Evolutionary conservation across 2,888 invertebrate genomes (phyloP).

Genomic region (Smittia sp.): DNA sequence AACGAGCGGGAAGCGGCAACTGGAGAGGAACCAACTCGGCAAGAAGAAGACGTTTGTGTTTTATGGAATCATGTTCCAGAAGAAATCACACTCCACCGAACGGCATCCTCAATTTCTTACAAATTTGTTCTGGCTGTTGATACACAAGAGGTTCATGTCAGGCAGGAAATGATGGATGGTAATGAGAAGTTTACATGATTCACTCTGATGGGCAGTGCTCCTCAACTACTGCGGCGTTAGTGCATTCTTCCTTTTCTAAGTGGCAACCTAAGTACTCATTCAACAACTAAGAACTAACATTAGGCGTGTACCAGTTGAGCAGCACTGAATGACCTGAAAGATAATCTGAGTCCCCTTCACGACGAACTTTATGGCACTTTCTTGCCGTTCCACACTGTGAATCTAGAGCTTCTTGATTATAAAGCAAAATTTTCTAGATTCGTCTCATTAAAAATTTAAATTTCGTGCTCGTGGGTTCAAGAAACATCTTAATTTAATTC

Average conservation of each 20-base stretch:
- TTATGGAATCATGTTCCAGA: constrained; percentile 46
- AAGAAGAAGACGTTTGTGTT: constrained; percentile 46
- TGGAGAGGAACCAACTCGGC: constrained; percentile 45
- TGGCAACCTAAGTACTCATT: too few relatives aligned
- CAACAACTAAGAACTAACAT: too few relatives aligned
- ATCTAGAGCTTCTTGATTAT: constrained; percentile 7
- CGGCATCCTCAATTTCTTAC: constrained; percentile 48
- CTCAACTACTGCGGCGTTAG: too few relatives aligned
- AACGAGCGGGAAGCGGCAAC: constrained; percentile 22
- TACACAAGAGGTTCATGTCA: constrained; percentile 55
- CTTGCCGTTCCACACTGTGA: not conserved
- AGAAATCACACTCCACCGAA: constrained; percentile 45
- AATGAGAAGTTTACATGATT: constrained; percentile 34
- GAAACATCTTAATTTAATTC: not conserved
- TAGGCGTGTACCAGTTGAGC: too few relatives aligned
- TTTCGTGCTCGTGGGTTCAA: not conserved
- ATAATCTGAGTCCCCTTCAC: too few relatives aligned
- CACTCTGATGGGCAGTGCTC: not conserved
- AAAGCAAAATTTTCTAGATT: not conserved
- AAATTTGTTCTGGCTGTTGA: constrained; percentile 59
- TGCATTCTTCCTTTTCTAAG: too few relatives aligned
- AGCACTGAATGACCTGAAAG: too few relatives aligned
- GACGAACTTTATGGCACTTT: not conserved
- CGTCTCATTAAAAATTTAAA: constrained; percentile 3
- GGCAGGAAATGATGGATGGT: constrained; percentile 50